Conservation (phyloP, 2,113 vertebrate genomes). For the Centrocercus urophasianus region DNA sequence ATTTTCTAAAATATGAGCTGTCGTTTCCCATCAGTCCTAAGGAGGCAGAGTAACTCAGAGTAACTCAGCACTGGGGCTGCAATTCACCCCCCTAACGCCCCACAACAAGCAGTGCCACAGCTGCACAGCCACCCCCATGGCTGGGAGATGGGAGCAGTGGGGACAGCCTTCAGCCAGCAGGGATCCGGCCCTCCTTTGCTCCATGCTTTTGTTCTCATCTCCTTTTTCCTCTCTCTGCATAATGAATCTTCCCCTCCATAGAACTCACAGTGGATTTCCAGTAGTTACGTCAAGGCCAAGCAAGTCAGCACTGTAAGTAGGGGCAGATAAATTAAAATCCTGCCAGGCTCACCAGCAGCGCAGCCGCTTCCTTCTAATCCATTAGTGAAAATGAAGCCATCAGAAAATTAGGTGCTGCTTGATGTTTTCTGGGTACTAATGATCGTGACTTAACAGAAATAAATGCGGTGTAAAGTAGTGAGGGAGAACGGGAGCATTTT, state of each 20-base stretch:
- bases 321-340: not conserved
- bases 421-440: not conserved
- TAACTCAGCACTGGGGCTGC: not conserved
- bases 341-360: not conserved
- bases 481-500: not conserved
- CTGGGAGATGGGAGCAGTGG: not conserved
- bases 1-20: slow-evolving; percentile 70
- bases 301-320: not conserved
- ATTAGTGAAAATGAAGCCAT: not conserved
- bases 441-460: not conserved
- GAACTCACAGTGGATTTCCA: not conserved
- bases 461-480: not conserved
- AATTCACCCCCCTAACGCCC: not conserved
- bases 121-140: not conserved
- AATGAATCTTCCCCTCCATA: not conserved
- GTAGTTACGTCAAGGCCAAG: not conserved
- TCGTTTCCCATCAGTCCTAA: slow-evolving; percentile 52
- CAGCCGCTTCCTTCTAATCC: not conserved
- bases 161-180: not conserved
- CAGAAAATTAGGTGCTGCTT: not conserved
- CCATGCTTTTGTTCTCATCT: not conserved
- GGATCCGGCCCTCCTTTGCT: not conserved
- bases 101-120: not conserved
- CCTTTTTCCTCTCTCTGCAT: no score
- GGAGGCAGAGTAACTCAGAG: slow-evolving; percentile 21